These are phyloP conservation scores for Sandelia bainsii DNA, from an alignment of 2,797 vertebrate species.

Conservation along the genomic window DNA sequence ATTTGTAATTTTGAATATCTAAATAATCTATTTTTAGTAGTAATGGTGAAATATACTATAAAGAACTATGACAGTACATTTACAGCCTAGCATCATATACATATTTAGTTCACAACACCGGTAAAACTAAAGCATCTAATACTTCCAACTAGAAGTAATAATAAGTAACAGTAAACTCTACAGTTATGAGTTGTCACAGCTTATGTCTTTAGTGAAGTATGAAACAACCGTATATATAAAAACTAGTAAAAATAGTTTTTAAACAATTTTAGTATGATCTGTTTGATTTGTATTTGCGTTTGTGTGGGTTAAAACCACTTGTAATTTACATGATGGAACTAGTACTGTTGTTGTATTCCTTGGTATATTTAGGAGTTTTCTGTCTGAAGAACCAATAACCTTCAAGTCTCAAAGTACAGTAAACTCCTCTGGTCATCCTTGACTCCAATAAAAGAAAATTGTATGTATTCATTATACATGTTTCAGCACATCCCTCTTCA, in stretches of 20 bases:
- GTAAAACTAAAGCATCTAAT: too few relatives aligned
- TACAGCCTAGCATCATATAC: too few relatives aligned
- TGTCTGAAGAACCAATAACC: constrained; percentile 39
- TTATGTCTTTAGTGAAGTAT: neutral
- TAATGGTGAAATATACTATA: too few relatives aligned
- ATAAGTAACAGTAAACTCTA: too few relatives aligned
- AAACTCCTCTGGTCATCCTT: constrained; percentile 44
- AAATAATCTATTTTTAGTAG: too few relatives aligned
- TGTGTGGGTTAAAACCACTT: neutral
- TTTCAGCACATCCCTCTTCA: constrained; percentile 44
- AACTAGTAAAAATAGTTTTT: too few relatives aligned
- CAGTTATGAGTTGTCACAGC: neutral
- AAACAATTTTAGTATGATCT: neutral
- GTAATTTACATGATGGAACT: neutral
- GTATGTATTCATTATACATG: constrained; percentile 52
- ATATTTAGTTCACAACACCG: too few relatives aligned
- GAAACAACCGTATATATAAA: neutral
- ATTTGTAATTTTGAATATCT: too few relatives aligned
- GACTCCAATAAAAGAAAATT: constrained; percentile 53
- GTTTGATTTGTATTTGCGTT: constrained; percentile 1
- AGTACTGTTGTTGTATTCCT: neutral
- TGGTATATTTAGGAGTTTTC: neutral
- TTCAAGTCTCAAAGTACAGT: constrained; percentile 19
- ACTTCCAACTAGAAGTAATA: too few relatives aligned
- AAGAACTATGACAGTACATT: too few relatives aligned